Evolutionary conservation across 2,888 invertebrate species (phyloP), one percentile per base, ranked within the genome.

Genomic region (Pyrrhosoma nymphula): DNA sequence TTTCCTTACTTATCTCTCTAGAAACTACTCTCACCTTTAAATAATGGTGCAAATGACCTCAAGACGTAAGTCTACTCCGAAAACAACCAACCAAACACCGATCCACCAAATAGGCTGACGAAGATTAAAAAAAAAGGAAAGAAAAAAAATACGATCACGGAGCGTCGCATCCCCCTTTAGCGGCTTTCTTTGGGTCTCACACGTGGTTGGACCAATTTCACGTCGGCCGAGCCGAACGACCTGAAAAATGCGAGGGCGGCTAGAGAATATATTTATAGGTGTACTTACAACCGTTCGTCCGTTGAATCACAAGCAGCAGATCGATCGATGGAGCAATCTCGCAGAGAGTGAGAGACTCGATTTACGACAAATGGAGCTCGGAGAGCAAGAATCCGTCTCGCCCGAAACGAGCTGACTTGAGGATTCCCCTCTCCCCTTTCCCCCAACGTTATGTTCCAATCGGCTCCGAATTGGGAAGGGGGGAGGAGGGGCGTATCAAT

Each of bases 281-380:
- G 60, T 60, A 60, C 60, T 60, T 60, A 60, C 60, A n/a, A 26
- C 35, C 30, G 30, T 35, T 26, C 82, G 82, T 35, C 35, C 82
- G 35, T 26, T 26, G 35, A 30, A 82, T 82, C 82, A 18, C 82
- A 82, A 82, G 82, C 30, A 82, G 82, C 82, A 14, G 35, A 35
- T 82, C 82, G 82, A 35, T 82, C 35, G 35, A 35, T 35, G 16
- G 82, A 35, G 82, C 16, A 82, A 82, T 82, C 35, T 82, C 35
- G 30, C 35, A 4, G 35, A n/a, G 47, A 47, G 47, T 4, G 47
- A 47, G 47, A 47, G 47, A 69, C 69, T 8, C 82, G 82, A 82
- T 82, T 82, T 82, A 82, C 82, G 82, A 82, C 82, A 82, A 82
- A 82, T 82, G 35, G 82, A 82, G 30, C 35, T n/a, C 82, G 35